Conservation (phyloP, 1,140 invertebrate species). For the Gryon sp. region DNA sequence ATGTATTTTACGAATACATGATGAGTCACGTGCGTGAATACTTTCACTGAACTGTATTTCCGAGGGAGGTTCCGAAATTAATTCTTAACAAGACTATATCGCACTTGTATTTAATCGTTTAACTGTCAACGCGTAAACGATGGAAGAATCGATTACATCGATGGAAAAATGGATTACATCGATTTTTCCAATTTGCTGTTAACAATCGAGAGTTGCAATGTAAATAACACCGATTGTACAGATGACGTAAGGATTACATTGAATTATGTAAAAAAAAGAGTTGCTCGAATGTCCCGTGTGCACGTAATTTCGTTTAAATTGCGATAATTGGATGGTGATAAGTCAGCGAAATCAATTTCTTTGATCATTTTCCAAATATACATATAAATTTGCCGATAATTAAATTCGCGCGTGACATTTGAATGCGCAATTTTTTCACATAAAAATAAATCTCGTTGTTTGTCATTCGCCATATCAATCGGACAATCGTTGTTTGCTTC, state of each 20-base stretch:
- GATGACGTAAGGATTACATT: slow-evolving; percentile 42
- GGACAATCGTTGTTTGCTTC: slow-evolving; percentile 45
- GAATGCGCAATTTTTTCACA: background rate
- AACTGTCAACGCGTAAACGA: no score
- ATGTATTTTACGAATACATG: slow-evolving; percentile 59
- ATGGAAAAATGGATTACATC: background rate
- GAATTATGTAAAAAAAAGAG: slow-evolving; percentile 49
- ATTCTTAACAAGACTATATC: no score
- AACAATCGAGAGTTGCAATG: slow-evolving; percentile 37
- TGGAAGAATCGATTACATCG: slow-evolving; percentile 6
- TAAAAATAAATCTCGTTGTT: slow-evolving; percentile 4
- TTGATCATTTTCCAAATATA: no score
- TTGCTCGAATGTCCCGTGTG: slow-evolving; percentile 4
- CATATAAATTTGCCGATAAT: background rate
- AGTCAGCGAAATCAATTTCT: slow-evolving; percentile 17
- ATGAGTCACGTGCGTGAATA: slow-evolving; percentile 61
- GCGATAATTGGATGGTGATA: slow-evolving; percentile 18
- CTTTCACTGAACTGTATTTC: slow-evolving; percentile 64
- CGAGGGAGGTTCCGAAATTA: slow-evolving; percentile 35
- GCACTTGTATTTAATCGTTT: no score
- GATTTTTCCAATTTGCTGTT: slow-evolving; percentile 44
- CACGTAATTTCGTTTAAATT: slow-evolving; percentile 4
- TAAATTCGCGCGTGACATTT: background rate
- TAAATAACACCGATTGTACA: slow-evolving; percentile 25
- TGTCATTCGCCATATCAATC: slow-evolving; percentile 1